phyloP scores from a whole-genome alignment of 92 coral and sea anemone species.

The Palythoa caribaeorum region DNA sequence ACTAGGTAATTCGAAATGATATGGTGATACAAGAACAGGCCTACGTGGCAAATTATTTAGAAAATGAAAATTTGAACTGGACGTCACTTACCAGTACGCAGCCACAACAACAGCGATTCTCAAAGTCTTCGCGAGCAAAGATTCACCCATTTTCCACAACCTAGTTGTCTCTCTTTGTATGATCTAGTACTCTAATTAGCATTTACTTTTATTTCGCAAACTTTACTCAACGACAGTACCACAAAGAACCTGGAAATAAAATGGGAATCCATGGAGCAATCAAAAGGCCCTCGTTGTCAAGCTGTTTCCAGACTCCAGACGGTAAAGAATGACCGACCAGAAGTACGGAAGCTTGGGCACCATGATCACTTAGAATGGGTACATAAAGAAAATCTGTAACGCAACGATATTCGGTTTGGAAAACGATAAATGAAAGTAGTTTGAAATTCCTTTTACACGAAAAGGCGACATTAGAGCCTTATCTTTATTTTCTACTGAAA shows the following conservation, averaged over 20 bases:
- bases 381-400: no score
- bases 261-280: no score
- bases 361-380: no score
- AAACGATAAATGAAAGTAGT: no score
- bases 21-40: neutral
- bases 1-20: neutral
- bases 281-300: no score
- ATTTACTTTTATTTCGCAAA: neutral
- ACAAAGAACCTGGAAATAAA: no score
- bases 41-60: neutral
- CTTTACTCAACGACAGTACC: no score
- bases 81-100: constrained; percentile 81
- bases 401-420: no score
- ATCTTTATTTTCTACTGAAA: neutral
- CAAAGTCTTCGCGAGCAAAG: constrained; percentile 72
- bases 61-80: neutral
- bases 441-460: neutral
- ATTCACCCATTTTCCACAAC: constrained; percentile 71
- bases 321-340: no score
- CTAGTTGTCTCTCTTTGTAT: no score
- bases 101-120: constrained; percentile 88
- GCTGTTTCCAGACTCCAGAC: no score
- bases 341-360: no score
- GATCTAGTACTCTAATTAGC: neutral
- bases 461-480: neutral